phyloP scores from a whole-genome alignment of 2,888 invertebrate genomes.

The Petrolisthes manimaculis region DNA sequence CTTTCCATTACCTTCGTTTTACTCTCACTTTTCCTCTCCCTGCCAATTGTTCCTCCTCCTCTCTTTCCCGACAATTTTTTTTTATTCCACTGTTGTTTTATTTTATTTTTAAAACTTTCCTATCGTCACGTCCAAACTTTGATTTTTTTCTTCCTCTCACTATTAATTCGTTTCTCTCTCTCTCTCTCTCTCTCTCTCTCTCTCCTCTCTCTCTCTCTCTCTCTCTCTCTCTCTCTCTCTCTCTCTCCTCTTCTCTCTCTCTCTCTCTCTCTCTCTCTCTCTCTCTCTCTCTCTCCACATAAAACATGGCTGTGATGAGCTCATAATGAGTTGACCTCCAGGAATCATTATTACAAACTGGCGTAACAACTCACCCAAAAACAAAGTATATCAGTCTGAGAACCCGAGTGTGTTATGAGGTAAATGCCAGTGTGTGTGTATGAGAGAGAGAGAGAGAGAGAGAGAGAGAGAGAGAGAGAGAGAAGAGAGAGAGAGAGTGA shows the following conservation, averaged over 20 bases:
- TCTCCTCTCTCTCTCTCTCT: constrained; percentile 13
- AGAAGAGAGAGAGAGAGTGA: not conserved
- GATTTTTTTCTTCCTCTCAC: not conserved
- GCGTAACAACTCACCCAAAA: too few species aligned
- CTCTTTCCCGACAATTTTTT: not conserved
- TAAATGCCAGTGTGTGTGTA: too few species aligned
- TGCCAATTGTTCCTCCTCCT: not conserved
- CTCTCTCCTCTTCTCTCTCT: not conserved
- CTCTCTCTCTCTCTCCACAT: not conserved
- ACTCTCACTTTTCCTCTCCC: not conserved
- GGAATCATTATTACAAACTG: too few species aligned
- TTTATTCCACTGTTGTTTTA: not conserved
- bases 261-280: not conserved
- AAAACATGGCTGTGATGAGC: not conserved
- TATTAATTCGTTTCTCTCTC: not conserved
- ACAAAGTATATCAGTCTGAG: too few species aligned
- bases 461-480: too few species aligned
- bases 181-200: constrained; percentile 1
- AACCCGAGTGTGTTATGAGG: too few species aligned
- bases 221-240: not conserved
- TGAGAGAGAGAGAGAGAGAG: too few species aligned
- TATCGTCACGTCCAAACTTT: not conserved
- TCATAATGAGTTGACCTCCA: too few species aligned
- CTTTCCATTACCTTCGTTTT: not conserved
- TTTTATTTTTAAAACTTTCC: not conserved